Percentiles rank a stretch among this genome's conserved stretches.
Evolutionary conservation across 1,140 invertebrate genomes (phyloP).

Genomic region (Eubasilissa regina): DNA sequence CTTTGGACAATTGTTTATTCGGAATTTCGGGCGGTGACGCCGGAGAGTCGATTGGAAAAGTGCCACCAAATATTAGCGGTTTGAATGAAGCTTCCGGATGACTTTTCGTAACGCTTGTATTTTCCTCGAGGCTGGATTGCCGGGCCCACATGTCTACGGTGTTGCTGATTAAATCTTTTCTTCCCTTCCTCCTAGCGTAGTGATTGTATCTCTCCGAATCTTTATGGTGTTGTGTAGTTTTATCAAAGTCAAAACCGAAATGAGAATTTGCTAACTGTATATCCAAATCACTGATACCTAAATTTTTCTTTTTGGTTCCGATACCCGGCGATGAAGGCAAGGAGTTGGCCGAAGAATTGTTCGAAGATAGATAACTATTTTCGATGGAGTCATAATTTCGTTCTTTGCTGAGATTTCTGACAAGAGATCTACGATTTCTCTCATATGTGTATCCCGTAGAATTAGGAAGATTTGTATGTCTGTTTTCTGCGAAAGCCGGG

Average conservation of each 20-base stretch:
- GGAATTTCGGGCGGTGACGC: conserved; percentile 64
- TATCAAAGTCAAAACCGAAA: conserved; percentile 47
- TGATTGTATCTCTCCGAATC: conserved; percentile 53
- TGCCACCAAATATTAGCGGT: conserved; percentile 84
- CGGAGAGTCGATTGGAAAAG: conserved; percentile 85
- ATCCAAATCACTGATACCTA: conserved; percentile 66
- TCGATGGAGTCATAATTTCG: conserved; percentile 57
- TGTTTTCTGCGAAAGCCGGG: conserved; percentile 49
- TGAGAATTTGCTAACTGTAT: conserved; percentile 64
- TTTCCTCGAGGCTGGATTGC: conserved; percentile 55
- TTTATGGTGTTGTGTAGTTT: conserved; percentile 11
- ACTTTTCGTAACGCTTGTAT: conserved; percentile 40
- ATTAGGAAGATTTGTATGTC: conserved; percentile 21
- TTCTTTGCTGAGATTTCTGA: conserved; percentile 52
- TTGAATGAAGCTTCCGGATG: conserved; percentile 68
- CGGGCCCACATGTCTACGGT: conserved; percentile 76
- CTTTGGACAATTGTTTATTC: conserved; percentile 45
- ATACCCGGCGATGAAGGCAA: conserved; percentile 54
- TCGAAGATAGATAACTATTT: conserved; percentile 54
- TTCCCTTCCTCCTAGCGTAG: conserved; percentile 56
- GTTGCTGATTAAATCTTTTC: conserved; percentile 74
- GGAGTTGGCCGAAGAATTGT: conserved; percentile 54
- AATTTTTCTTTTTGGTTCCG: conserved; percentile 15
- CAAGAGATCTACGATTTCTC: conserved; percentile 23
- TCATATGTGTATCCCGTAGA: conserved; percentile 29